Conservation (phyloP, 2,888 invertebrate genomes). For the Sisyra nigra region DNA sequence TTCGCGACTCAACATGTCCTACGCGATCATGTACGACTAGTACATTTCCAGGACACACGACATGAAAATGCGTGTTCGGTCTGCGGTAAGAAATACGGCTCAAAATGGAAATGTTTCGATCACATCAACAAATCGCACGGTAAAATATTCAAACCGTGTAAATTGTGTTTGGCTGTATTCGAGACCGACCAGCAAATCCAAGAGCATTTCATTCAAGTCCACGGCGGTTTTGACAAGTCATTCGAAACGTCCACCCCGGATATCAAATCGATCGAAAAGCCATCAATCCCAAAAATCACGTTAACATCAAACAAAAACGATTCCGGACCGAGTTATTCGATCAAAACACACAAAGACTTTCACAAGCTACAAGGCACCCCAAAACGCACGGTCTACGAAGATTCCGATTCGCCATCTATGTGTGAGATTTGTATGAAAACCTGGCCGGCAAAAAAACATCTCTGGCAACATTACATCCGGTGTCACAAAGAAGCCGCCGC, state of each 20-base stretch:
- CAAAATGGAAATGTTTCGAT: conserved; percentile 40
- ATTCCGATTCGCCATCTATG: conserved; percentile 27
- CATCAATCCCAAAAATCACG: conserved; percentile 6
- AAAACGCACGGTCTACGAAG: conserved; percentile 35
- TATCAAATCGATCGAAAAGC: conserved; percentile 3
- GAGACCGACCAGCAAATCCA: conserved; percentile 32
- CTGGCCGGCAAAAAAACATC: conserved; percentile 41
- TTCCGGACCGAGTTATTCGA: neutral
- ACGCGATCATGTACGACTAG: conserved; percentile 34
- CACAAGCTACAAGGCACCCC: conserved; percentile 17
- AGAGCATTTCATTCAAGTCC: conserved; percentile 28
- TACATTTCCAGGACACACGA: conserved; percentile 30
- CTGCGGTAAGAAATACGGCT: conserved; percentile 40
- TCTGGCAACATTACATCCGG: conserved; percentile 41
- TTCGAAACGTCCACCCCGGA: neutral
- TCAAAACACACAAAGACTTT: neutral
- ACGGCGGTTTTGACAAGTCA: conserved; percentile 13
- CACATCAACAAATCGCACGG: conserved; percentile 41
- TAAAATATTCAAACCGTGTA: conserved; percentile 36
- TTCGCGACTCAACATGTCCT: conserved; percentile 36
- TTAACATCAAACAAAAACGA: conserved; percentile 6
- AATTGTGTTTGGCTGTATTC: conserved; percentile 40
- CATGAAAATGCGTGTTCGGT: conserved; percentile 37
- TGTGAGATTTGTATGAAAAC: conserved; percentile 41
- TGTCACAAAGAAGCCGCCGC: conserved; percentile 39